Conservation (phyloP, 1,140 invertebrate species). For the Drosophila persimilis region DNA sequence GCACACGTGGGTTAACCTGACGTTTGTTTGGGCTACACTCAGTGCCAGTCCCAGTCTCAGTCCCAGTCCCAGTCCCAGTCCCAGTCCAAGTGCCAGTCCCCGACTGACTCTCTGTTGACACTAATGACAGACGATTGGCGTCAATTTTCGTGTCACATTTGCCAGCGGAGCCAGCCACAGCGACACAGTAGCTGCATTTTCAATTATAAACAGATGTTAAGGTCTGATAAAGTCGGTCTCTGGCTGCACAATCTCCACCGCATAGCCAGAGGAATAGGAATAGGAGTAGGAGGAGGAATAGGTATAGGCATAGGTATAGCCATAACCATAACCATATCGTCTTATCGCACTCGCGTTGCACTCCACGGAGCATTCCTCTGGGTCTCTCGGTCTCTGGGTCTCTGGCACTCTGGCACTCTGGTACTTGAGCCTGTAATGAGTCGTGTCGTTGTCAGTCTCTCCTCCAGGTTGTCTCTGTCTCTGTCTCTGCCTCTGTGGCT, state of each 20-base stretch:
- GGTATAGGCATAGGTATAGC: not conserved
- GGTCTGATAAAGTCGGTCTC: constrained; percentile 53
- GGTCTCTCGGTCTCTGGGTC: not conserved
- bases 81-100: too few relatives aligned
- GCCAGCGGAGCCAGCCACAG: constrained; percentile 25
- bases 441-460: constrained; percentile 53
- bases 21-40: constrained; percentile 18
- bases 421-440: constrained; percentile 80
- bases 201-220: constrained; percentile 83
- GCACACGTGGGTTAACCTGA: constrained; percentile 34
- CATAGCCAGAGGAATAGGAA: constrained; percentile 21
- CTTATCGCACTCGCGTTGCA: constrained; percentile 24
- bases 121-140: constrained; percentile 78
- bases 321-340: constrained; percentile 34
- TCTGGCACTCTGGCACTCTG: constrained; percentile 28
- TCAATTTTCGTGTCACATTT: constrained; percentile 74
- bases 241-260: constrained; percentile 13
- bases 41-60: too few relatives aligned
- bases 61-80: too few relatives aligned
- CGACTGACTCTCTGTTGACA: constrained; percentile 61
- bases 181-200: constrained; percentile 81
- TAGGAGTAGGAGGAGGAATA: constrained; percentile 12
- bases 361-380: constrained; percentile 17
- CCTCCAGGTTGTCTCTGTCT: not conserved
- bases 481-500: not conserved